Evolutionary conservation across 2,888 invertebrate species (phyloP).

Genomic region (Drosophila hamatofila): DNA sequence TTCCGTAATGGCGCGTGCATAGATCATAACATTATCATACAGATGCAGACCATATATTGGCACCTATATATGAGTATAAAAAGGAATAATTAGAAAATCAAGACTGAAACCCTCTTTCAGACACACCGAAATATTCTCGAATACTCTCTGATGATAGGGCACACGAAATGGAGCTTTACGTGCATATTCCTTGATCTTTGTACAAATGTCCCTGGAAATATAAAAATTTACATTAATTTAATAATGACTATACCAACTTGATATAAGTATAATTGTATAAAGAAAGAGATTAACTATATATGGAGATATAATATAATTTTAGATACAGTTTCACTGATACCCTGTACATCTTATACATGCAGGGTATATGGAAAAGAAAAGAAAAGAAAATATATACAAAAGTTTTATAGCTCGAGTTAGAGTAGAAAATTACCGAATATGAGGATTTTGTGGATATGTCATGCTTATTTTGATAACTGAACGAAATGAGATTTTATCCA

Average conservation of each 20-base stretch:
- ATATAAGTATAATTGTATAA: too few species aligned
- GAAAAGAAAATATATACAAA: constrained; percentile 6
- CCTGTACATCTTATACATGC: neutral
- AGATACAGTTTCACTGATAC: neutral
- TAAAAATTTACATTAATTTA: neutral
- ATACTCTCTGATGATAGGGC: constrained; percentile 91
- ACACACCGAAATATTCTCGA: constrained; percentile 88
- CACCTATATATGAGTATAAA: constrained; percentile 86
- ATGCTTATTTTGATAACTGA: constrained; percentile 93
- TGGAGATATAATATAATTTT: neutral
- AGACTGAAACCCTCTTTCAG: neutral
- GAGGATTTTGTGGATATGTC: constrained; percentile 90
- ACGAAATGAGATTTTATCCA: constrained; percentile 90
- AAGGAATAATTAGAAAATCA: neutral
- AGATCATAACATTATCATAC: constrained; percentile 95
- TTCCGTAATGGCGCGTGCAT: constrained; percentile 93
- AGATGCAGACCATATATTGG: constrained; percentile 93
- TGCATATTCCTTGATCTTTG: constrained; percentile 90
- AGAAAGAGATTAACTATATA: neutral
- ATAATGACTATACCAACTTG: neutral
- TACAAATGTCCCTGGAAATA: constrained; percentile 88
- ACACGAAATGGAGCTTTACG: constrained; percentile 91
- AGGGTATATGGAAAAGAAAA: constrained; percentile 3
- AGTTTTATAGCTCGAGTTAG: constrained; percentile 35
- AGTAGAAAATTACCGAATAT: constrained; percentile 89